phyloP scores from a whole-genome alignment of 1,140 invertebrate genomes.

The Paraescarpia echinospica region DNA sequence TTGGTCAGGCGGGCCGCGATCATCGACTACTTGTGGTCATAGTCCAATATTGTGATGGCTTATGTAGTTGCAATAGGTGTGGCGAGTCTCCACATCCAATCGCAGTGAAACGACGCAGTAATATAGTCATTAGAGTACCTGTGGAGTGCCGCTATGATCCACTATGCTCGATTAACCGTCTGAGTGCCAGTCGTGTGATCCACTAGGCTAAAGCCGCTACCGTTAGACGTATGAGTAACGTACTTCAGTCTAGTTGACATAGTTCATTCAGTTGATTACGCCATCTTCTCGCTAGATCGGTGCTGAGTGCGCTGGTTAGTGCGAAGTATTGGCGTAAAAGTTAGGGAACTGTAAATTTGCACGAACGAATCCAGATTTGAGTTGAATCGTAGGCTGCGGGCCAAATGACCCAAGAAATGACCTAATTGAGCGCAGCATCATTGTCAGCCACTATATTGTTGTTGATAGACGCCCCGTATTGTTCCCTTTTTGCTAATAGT shows the following conservation, averaged over 20 bases:
- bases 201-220: too few relatives aligned
- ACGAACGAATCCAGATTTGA: neutral
- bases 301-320: too few relatives aligned
- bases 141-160: neutral
- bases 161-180: neutral
- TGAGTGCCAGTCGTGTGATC: neutral
- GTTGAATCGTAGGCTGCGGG: neutral
- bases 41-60: neutral
- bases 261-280: neutral
- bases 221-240: neutral
- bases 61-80: neutral
- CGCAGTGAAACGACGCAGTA: neutral
- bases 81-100: neutral
- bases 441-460: neutral
- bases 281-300: too few relatives aligned
- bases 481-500: neutral
- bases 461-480: neutral
- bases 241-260: neutral
- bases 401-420: neutral
- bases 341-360: neutral
- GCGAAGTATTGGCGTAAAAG: neutral
- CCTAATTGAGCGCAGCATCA: neutral
- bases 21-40: neutral
- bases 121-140: neutral
- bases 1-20: neutral